Evolutionary conservation across 1,140 invertebrate species (phyloP).

Genomic region (Platyura marginata): DNA sequence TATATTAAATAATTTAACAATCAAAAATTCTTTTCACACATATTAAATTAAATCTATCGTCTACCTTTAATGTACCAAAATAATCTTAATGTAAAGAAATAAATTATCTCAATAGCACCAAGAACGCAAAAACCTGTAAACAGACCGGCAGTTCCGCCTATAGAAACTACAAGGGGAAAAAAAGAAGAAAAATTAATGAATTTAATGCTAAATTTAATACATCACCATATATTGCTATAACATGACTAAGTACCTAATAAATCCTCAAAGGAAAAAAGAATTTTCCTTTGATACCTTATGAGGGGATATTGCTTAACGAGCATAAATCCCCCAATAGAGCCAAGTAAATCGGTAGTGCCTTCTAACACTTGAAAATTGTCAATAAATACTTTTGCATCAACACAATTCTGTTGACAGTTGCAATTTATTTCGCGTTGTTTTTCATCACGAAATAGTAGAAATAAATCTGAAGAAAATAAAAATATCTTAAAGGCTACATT

Average conservation of each 20-base stretch:
- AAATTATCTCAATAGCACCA: slow-evolving; percentile 45
- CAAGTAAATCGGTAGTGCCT: slow-evolving; percentile 11
- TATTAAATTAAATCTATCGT: slow-evolving; percentile 5
- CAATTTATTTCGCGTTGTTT: not conserved
- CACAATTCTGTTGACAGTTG: slow-evolving; percentile 3
- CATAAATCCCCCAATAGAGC: slow-evolving; percentile 12
- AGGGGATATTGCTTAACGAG: slow-evolving; percentile 13
- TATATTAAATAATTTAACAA: too few species aligned
- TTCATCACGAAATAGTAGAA: too few species aligned
- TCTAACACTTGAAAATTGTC: slow-evolving; percentile 2
- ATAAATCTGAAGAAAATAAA: too few species aligned
- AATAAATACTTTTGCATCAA: not conserved
- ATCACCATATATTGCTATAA: not conserved
- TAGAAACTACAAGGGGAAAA: slow-evolving; percentile 32
- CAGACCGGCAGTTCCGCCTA: slow-evolving; percentile 47
- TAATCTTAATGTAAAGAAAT: slow-evolving; percentile 39
- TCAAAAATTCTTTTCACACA: too few species aligned
- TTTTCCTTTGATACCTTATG: slow-evolving; percentile 13
- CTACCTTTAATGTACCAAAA: slow-evolving; percentile 28
- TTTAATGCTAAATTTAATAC: not conserved
- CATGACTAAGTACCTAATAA: slow-evolving; percentile 11
- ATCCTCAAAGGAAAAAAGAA: slow-evolving; percentile 21
- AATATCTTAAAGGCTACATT: too few species aligned
- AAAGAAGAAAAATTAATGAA: slow-evolving; percentile 9
- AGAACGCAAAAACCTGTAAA: slow-evolving; percentile 50